phyloP scores from a whole-genome alignment of 2,113 vertebrate genomes.

The Steatornis caripensis region DNA sequence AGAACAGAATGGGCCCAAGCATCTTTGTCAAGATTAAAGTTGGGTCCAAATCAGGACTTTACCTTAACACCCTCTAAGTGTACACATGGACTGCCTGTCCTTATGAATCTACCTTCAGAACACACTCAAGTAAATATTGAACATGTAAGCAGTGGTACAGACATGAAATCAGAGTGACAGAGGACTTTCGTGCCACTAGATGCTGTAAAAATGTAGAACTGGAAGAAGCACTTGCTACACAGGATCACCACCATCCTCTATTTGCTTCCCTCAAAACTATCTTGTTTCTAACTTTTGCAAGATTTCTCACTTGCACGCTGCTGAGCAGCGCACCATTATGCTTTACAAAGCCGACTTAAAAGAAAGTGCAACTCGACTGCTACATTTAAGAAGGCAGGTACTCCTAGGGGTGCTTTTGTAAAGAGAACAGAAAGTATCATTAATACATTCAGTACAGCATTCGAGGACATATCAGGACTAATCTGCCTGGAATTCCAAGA shows the following conservation, averaged over 20 bases:
- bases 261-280: not conserved
- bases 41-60: not conserved
- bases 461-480: not conserved
- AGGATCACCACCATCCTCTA: not conserved
- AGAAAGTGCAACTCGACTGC: accelerated
- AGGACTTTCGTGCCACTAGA: not conserved
- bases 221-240: not conserved
- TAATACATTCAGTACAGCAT: not conserved
- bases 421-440: not conserved
- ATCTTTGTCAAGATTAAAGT: not conserved
- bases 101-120: not conserved
- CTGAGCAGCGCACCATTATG: accelerated
- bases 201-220: not conserved
- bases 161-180: not conserved
- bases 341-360: not conserved
- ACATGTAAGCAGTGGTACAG: not conserved
- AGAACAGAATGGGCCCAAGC: not conserved
- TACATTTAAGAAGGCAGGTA: not conserved
- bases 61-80: not conserved
- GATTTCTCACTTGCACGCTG: not conserved
- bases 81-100: not conserved
- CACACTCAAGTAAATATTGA: not conserved
- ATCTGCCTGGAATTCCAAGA: constrained; percentile 40
- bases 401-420: not conserved
- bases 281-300: not conserved